Percentiles rank a stretch among this genome's conserved stretches.
These are phyloP conservation scores for Arrhopalites spinosus DNA, from an alignment of 2,888 invertebrate genomes.

Conservation along the genomic window DNA sequence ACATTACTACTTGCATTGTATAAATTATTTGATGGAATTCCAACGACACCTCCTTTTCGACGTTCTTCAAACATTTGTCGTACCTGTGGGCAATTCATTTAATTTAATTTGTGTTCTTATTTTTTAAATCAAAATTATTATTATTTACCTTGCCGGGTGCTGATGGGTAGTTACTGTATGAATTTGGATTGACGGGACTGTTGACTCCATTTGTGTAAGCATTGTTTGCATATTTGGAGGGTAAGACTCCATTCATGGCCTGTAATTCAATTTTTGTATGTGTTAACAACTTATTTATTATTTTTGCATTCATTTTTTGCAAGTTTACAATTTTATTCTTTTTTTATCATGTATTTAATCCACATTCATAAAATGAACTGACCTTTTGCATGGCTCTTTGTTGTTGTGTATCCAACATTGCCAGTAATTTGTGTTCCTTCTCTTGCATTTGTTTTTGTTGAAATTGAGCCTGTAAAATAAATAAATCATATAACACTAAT, in stretches of 20 bases:
- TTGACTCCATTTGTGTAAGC: conserved; percentile 14
- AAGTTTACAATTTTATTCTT: too few species aligned
- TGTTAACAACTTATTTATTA: too few species aligned
- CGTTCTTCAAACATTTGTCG: conserved; percentile 84
- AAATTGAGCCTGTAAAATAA: conserved; percentile 75
- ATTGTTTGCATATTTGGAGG: conserved; percentile 36
- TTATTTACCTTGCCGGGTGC: conserved; percentile 35
- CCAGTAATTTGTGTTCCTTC: conserved; percentile 76
- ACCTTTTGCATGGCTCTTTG: conserved; percentile 66
- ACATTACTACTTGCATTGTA: conserved; percentile 53
- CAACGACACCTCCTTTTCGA: conserved; percentile 40
- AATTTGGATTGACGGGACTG: conserved; percentile 12
- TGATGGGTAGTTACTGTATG: conserved; percentile 22
- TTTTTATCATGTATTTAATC: too few species aligned
- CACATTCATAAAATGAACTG: too few species aligned
- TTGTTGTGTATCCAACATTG: conserved; percentile 72
- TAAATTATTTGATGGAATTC: conserved; percentile 61
- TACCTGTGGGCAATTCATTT: conserved; percentile 61
- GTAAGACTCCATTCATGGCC: conserved; percentile 45
- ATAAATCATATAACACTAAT: too few species aligned
- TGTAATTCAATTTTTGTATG: too few species aligned
- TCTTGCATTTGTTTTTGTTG: conserved; percentile 82
- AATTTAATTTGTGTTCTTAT: not conserved
- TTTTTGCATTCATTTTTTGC: too few species aligned
- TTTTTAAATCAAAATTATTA: not conserved